These are phyloP conservation scores for Tympanoctomys barrerae DNA, from an alignment of 2,797 vertebrate species.

Conservation along the genomic window DNA sequence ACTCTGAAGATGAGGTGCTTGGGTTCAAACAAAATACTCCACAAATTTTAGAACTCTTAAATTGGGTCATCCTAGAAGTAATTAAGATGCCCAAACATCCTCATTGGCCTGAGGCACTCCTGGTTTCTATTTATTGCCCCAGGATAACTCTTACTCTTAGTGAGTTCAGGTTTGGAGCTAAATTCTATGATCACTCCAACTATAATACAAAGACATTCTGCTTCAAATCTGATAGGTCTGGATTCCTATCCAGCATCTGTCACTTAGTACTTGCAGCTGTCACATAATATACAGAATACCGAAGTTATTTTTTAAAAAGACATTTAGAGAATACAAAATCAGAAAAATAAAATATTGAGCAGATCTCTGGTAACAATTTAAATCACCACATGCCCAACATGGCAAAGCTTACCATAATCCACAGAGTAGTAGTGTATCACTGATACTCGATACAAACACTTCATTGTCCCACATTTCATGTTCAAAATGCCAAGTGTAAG, in stretches of 20 bases:
- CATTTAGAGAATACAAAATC: slow-evolving; percentile 24
- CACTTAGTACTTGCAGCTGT: slow-evolving; percentile 14
- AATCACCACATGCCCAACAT: slow-evolving; percentile 22
- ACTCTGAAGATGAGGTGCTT: background rate
- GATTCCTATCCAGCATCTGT: background rate
- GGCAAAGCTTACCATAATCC: background rate
- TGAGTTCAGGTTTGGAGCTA: background rate
- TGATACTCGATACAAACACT: background rate
- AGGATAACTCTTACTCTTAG: slow-evolving; percentile 6
- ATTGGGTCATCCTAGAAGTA: slow-evolving; percentile 3
- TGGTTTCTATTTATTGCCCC: background rate
- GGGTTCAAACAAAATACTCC: slow-evolving; percentile 51
- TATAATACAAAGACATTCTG: background rate
- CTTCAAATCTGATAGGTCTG: background rate
- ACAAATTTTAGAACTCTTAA: slow-evolving; percentile 6
- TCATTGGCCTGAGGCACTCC: background rate
- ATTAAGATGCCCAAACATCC: background rate
- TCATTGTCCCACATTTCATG: background rate
- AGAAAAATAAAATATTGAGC: background rate
- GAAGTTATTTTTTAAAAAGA: slow-evolving; percentile 44
- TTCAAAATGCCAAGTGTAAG: background rate
- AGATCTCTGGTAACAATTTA: slow-evolving; percentile 18
- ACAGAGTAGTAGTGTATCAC: background rate
- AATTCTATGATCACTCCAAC: background rate
- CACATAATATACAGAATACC: background rate